Evolutionary conservation across 2,113 vertebrate genomes (phyloP), one percentile per base, ranked within the genome.

Genomic region (Cephalopholis sonnerati): DNA sequence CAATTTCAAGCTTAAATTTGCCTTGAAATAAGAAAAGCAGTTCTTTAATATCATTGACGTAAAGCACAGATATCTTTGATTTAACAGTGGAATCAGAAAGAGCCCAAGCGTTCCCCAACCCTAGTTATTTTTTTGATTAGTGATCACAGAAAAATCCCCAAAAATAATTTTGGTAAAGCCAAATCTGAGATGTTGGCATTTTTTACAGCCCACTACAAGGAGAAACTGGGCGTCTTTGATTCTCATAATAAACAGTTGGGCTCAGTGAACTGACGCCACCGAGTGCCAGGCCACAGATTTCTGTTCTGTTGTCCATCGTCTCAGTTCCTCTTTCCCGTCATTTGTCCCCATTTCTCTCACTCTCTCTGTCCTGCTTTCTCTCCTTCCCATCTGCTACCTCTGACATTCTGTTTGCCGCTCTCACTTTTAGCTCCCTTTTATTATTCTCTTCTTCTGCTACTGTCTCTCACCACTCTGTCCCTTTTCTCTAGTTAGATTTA

Each of bases 401-500:
- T 72, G 48, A 61, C 64, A 54, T 68, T 69, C 41, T 51, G 58
- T 48, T 58, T n/a, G n/a, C 50, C 59, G 80, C 68, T 62, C 62
- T 63, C 61, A 65, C 76, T 81, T 79, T 83, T 62, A 29, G 61
- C 18, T 54, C 27, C 22, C 39, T 80, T 78, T 58, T 61, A 78
- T 74, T n/a, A 64, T 70, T 74, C 59, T 67, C 68, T 25, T 64
- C 81, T 73, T 80, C 74, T 73, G 41, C 83, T 81, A 27, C 76
- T 54, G 41, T 83, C 83, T 86, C 68, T 79, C 66, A 18, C 51
- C 50, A n/a, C 73, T 64, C 82, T 57, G 61, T 65, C 32, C 82
- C 77, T 85, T 61, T 71, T 88, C 75, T 87, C 70, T 70, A 41
- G 54, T 84, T 82, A 92, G 85, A 92, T 90, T 91, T 89, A 87